phyloP scores from a whole-genome alignment of 2,797 vertebrate species.

The Anabacerthia variegaticeps region DNA sequence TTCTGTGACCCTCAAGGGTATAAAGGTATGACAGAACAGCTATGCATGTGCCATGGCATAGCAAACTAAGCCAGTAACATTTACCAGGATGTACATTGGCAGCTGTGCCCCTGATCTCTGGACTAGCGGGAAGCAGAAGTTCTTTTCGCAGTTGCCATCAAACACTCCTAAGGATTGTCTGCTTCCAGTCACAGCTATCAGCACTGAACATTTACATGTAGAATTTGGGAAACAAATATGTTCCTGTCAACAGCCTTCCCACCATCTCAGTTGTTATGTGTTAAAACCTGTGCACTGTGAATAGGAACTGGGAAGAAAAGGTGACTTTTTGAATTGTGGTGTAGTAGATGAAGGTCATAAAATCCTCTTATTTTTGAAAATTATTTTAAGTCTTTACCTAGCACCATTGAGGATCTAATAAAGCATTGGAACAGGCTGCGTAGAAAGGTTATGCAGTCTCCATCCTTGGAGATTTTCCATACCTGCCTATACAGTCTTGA shows the following conservation, averaged over 20 bases:
- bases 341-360: neutral
- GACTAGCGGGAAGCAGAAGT: neutral
- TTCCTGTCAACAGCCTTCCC: neutral
- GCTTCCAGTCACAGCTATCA: neutral
- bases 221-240: neutral
- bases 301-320: neutral
- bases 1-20: neutral
- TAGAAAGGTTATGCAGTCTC: neutral
- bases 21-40: neutral
- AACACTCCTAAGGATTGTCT: neutral
- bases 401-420: neutral
- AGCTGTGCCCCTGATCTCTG: neutral
- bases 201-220: neutral
- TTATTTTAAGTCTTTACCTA: neutral
- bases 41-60: neutral
- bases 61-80: neutral
- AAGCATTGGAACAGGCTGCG: neutral
- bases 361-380: neutral
- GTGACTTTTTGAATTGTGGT: neutral
- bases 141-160: neutral
- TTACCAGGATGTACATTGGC: neutral
- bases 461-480: neutral
- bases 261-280: neutral
- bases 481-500: neutral
- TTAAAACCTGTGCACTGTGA: neutral